These are phyloP conservation scores for Tachycineta bicolor DNA, from an alignment of 2,113 vertebrate species.

Conservation along the genomic window DNA sequence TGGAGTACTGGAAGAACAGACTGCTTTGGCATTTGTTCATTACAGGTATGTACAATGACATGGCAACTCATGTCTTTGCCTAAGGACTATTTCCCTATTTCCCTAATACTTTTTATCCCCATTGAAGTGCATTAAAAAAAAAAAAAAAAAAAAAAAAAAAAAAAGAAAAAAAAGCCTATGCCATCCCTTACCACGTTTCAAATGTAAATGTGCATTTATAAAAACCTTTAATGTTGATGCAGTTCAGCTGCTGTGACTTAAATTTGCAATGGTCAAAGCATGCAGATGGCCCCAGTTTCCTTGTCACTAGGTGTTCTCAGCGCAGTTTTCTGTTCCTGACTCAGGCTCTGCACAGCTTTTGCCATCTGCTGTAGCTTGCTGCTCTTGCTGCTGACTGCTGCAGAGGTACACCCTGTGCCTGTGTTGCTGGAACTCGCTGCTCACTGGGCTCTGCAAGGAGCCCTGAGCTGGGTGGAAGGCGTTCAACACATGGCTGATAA, in stretches of 20 bases:
- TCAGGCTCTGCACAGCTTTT: background rate
- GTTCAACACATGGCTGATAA: fast-evolving
- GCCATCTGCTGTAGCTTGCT: background rate
- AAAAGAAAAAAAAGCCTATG: background rate
- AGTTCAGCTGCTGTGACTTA: background rate
- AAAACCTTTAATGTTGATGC: background rate
- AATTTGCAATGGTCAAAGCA: background rate
- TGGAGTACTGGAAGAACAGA: background rate
- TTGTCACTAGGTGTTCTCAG: background rate
- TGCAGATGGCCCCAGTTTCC: background rate
- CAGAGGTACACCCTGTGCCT: background rate
- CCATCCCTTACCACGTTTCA: background rate
- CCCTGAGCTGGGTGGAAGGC: fast-evolving
- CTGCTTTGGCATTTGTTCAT: background rate
- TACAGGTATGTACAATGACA: background rate
- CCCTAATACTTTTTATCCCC: background rate
- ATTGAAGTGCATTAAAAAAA: background rate
- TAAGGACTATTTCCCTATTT: background rate
- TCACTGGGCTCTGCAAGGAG: background rate
- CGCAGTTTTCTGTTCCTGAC: background rate
- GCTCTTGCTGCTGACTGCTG: background rate
- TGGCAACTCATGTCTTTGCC: background rate
- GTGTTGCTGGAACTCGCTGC: background rate
- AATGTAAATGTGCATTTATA: background rate
- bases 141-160: background rate